Evolutionary conservation across 2,888 invertebrate species (phyloP).

Genomic region (Trachelus tabidus): DNA sequence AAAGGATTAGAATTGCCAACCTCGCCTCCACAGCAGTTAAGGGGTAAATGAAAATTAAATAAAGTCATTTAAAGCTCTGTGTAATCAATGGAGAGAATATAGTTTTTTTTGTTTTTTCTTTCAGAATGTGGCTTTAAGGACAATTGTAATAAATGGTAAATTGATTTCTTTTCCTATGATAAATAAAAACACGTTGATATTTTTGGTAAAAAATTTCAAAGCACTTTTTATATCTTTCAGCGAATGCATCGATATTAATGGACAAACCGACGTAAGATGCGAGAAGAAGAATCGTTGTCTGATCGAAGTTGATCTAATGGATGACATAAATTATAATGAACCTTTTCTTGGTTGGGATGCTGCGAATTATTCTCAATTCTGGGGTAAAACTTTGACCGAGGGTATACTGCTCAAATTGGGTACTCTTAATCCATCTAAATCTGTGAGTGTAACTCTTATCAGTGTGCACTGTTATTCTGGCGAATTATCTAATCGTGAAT

Average conservation of each 20-base stretch:
- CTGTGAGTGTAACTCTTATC: slow-evolving; percentile 57
- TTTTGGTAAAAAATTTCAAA: neutral
- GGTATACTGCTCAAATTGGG: slow-evolving; percentile 84
- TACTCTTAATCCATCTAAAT: slow-evolving; percentile 70
- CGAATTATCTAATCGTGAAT: neutral
- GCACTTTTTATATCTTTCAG: slow-evolving; percentile 60
- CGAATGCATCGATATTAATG: slow-evolving; percentile 68
- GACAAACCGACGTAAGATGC: slow-evolving; percentile 72
- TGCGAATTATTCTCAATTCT: slow-evolving; percentile 84
- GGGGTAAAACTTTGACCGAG: slow-evolving; percentile 83
- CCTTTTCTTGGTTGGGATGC: slow-evolving; percentile 79
- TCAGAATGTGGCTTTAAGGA: slow-evolving; percentile 69
- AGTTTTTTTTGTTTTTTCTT: slow-evolving; percentile 23
- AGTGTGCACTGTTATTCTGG: neutral
- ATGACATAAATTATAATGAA: slow-evolving; percentile 73
- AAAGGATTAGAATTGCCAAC: slow-evolving; percentile 63
- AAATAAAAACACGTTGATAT: neutral
- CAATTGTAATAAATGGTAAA: slow-evolving; percentile 82
- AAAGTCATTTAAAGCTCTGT: neutral
- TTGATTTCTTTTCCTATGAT: neutral
- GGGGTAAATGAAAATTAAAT: slow-evolving; percentile 23
- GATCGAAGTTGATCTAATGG: slow-evolving; percentile 77
- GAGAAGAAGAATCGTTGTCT: slow-evolving; percentile 78
- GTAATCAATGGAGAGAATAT: neutral
- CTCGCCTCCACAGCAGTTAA: slow-evolving; percentile 34